These are phyloP conservation scores for Ips typographus DNA, from an alignment of 1,140 invertebrate species.

Conservation along the genomic window DNA sequence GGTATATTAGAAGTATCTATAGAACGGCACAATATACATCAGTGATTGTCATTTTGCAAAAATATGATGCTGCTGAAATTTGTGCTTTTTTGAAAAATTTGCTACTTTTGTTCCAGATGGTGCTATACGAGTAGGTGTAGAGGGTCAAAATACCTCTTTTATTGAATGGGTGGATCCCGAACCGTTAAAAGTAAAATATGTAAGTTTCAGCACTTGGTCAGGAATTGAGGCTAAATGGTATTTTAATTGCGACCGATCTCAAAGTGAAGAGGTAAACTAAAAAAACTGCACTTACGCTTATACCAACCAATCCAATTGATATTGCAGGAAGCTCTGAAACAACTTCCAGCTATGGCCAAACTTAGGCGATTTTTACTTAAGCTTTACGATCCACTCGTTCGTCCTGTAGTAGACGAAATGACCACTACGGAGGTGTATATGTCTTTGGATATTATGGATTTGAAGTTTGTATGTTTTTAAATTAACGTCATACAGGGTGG, in stretches of 20 bases:
- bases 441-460: conserved; percentile 35
- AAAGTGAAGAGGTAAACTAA: conserved; percentile 34
- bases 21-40: too few species aligned
- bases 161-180: conserved; percentile 57
- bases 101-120: conserved; percentile 32
- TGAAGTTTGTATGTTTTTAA: conserved; percentile 27
- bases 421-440: conserved; percentile 40
- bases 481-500: too few species aligned
- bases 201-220: conserved; percentile 63
- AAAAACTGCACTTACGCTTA: neutral
- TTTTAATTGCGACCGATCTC: conserved; percentile 56
- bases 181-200: conserved; percentile 57
- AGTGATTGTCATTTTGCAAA: too few species aligned
- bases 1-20: too few species aligned
- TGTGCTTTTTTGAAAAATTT: neutral
- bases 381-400: conserved; percentile 46
- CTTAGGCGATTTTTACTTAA: conserved; percentile 43
- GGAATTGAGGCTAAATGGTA: conserved; percentile 60
- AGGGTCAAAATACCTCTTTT: conserved; percentile 57
- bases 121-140: conserved; percentile 57
- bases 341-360: conserved; percentile 42
- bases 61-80: too few species aligned
- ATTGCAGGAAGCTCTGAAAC: conserved; percentile 44
- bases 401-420: conserved; percentile 39
- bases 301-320: neutral